Evolutionary conservation across 2,888 invertebrate genomes (phyloP).

Genomic region (Erebia epiphron): DNA sequence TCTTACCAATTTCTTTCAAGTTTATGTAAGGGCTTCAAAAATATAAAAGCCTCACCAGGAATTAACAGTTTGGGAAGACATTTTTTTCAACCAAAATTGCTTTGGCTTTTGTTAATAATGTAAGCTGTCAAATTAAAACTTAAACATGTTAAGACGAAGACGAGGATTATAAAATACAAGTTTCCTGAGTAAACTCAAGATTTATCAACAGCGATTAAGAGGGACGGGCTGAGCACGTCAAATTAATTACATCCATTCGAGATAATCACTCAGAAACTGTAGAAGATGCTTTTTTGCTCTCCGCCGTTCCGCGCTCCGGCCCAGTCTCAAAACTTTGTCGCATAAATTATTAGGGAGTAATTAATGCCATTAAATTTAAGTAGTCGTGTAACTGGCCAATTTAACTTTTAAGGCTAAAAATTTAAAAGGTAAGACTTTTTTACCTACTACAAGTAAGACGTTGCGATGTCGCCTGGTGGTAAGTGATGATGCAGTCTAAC

Average conservation of each 20-base stretch:
- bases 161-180: conserved; percentile 2
- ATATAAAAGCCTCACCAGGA: too few relatives aligned
- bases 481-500: too few relatives aligned
- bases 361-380: conserved; percentile 17
- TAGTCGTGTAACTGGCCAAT: neutral
- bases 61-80: too few relatives aligned
- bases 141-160: neutral
- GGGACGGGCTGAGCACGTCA: conserved; percentile 44
- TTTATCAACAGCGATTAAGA: conserved; percentile 49
- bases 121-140: neutral
- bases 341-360: conserved; percentile 15
- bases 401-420: neutral
- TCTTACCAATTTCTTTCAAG: too few relatives aligned
- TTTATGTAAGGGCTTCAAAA: too few relatives aligned
- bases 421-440: neutral
- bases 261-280: conserved; percentile 54
- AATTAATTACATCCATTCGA: conserved; percentile 58
- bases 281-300: conserved; percentile 39
- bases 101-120: neutral
- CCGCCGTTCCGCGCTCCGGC: neutral
- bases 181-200: conserved; percentile 7
- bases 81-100: too few relatives aligned
- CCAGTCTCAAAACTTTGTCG: conserved; percentile 7
- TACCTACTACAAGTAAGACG: too few relatives aligned
- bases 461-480: too few relatives aligned